Base-by-base conservation (phyloP, 2,888 invertebrate species). In the Phorcus lineatus region DNA sequence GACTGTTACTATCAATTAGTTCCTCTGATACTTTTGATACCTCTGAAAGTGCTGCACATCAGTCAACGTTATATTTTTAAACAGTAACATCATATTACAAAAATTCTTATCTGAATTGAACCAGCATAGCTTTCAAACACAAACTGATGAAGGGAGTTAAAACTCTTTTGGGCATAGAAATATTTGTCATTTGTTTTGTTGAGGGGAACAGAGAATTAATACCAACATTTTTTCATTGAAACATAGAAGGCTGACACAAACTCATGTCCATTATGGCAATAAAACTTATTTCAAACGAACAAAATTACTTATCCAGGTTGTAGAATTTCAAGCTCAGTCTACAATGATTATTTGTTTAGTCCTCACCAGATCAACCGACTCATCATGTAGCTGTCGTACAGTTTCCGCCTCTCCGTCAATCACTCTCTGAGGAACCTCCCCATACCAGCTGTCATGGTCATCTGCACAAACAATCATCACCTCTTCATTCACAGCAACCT, bases 331-430 rank as follows among this genome's bases (percentile, higher is more conserved):
- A 24, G 28, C 47, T 55, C 11, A 1, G 17, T 78, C 62, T 7
- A n/a, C 22, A 36, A 1, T 2, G 11, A 40, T 17, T 13, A 47
- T 47, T 4, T 11, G 47, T 13, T 47, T 17, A 70, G 74, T 31
- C 22, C 88, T 86, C 81, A 90, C 90, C 85, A 91, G 77, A 62
- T 91, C 91, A 54, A 86, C 80, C 16, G 95, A 94, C 84, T 95
- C 95, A 86, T 95, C 95, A 90, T 97, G 96, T 95, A 97, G 96
- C 22, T 94, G 94, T 80, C 95, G 94, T 36, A 99, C 94, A 80
- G 96, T 95, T 57, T 96, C 95, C 81, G 96, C 96, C 90, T 97
- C 95, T 88, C 97, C 95, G 92, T 99, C 99, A 22, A 99, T 92
- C 81, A 96, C 94, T 17, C 95, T 94, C 83, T 96, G 96, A 0